Evolutionary conservation across 2,888 invertebrate species (phyloP).

Genomic region (Epinotia demarniana): DNA sequence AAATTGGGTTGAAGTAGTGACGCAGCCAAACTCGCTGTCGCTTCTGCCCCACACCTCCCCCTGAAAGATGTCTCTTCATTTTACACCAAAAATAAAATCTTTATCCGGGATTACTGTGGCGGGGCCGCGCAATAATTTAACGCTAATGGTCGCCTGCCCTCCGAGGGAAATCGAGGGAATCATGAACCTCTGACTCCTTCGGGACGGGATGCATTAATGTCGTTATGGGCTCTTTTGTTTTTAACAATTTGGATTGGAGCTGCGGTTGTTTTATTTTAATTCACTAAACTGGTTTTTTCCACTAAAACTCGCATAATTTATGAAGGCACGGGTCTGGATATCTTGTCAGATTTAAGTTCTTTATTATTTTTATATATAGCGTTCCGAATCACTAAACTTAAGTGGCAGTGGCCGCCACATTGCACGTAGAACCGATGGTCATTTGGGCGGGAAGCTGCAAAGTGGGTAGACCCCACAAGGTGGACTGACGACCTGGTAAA

Average conservation of each 20-base stretch:
- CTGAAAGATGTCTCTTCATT: constrained; percentile 74
- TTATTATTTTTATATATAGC: too few relatives aligned
- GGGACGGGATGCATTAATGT: constrained; percentile 52
- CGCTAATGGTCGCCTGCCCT: constrained; percentile 72
- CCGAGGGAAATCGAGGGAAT: constrained; percentile 59
- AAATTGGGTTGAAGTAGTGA: too few relatives aligned
- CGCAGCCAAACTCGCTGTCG: not conserved
- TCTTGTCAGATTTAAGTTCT: too few relatives aligned
- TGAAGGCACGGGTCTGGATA: too few relatives aligned
- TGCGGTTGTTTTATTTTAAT: not conserved
- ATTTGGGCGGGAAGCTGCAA: too few relatives aligned
- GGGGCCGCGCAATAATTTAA: constrained; percentile 69
- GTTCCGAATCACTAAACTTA: too few relatives aligned
- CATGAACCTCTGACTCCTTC: constrained; percentile 43
- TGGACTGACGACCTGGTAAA: too few relatives aligned
- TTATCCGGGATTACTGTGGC: constrained; percentile 70
- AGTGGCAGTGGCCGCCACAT: too few relatives aligned
- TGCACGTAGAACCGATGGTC: too few relatives aligned
- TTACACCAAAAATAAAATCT: constrained; percentile 79
- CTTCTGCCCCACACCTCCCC: constrained; percentile 46
- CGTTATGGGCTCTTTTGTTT: constrained; percentile 40
- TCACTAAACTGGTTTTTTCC: too few relatives aligned
- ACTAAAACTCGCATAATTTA: too few relatives aligned
- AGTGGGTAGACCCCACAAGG: too few relatives aligned
- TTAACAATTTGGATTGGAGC: constrained; percentile 18